Percentiles rank a stretch among this genome's conserved stretches.
phyloP scores from a whole-genome alignment of 2,113 vertebrate genomes.

The Puma concolor region DNA sequence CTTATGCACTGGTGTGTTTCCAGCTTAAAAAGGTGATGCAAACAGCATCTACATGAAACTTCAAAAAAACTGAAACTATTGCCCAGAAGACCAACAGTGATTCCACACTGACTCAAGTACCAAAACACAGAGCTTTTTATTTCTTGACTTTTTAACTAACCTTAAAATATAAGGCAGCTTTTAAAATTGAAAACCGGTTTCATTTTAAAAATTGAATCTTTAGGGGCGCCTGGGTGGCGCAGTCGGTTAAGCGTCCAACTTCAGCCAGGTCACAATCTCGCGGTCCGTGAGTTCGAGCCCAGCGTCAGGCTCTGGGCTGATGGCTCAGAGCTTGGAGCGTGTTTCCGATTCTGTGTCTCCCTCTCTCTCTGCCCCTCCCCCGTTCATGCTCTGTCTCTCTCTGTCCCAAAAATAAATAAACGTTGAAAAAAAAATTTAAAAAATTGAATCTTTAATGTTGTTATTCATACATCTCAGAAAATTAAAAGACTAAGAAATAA shows the following conservation, averaged over 20 bases:
- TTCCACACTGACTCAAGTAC: not conserved
- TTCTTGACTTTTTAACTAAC: not conserved
- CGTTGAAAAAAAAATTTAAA: too few species aligned
- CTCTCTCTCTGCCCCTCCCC: too few species aligned
- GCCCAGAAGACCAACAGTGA: not conserved
- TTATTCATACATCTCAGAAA: not conserved
- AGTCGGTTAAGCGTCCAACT: too few species aligned
- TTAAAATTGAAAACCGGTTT: not conserved
- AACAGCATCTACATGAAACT: not conserved
- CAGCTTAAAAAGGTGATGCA: not conserved
- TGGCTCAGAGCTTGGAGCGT: too few species aligned
- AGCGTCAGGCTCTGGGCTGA: too few species aligned
- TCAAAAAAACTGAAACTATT: too few species aligned
- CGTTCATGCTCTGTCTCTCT: too few species aligned
- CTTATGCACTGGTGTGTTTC: not conserved
- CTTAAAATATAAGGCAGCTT: not conserved
- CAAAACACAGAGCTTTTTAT: not conserved
- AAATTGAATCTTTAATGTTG: not conserved
- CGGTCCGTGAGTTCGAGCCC: too few species aligned
- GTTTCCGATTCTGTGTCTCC: too few species aligned
- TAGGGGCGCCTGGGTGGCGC: too few species aligned
- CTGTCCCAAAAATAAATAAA: too few species aligned
- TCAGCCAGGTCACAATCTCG: too few species aligned
- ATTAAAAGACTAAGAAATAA: not conserved
- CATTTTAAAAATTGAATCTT: not conserved